Percentiles rank a stretch among this genome's conserved stretches.
Evolutionary conservation across 2,113 vertebrate genomes (phyloP).

Genomic region (Pseudorasbora parva): DNA sequence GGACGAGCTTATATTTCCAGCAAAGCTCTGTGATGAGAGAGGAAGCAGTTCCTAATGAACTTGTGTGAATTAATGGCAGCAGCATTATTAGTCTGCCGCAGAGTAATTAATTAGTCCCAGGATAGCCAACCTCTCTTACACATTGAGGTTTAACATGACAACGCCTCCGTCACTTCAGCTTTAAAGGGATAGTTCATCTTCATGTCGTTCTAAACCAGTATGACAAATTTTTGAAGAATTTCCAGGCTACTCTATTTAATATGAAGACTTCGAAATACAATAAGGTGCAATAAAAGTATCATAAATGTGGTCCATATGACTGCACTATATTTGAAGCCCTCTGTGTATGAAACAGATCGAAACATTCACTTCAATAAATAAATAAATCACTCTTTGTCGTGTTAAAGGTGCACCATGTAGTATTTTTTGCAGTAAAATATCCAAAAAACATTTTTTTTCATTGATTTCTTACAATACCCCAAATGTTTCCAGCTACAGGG

Average conservation of each 20-base stretch:
- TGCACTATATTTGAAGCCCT: not conserved
- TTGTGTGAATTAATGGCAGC: slow-evolving; percentile 74
- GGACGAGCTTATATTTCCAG: slow-evolving; percentile 47
- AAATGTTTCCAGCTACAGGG: too few relatives aligned
- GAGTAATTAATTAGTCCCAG: slow-evolving; percentile 77
- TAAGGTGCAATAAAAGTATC: not conserved
- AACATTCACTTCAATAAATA: not conserved
- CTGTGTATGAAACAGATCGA: not conserved
- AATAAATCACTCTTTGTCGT: not conserved
- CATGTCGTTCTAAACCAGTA: not conserved
- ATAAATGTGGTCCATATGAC: not conserved
- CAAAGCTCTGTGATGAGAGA: slow-evolving; percentile 59
- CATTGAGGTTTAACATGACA: slow-evolving; percentile 64
- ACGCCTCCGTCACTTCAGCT: slow-evolving; percentile 55
- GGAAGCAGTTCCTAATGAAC: slow-evolving; percentile 71
- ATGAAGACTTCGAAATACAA: not conserved
- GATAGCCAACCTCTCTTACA: slow-evolving; percentile 68
- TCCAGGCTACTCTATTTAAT: not conserved
- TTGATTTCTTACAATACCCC: too few relatives aligned
- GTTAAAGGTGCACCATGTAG: too few relatives aligned
- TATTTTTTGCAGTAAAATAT: too few relatives aligned
- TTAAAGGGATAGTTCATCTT: slow-evolving; percentile 38
- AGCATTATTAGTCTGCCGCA: slow-evolving; percentile 70
- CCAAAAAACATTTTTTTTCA: too few relatives aligned
- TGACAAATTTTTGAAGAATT: not conserved